Base-by-base conservation (phyloP, 2,797 vertebrate genomes). In the Gallirallus australis region DNA sequence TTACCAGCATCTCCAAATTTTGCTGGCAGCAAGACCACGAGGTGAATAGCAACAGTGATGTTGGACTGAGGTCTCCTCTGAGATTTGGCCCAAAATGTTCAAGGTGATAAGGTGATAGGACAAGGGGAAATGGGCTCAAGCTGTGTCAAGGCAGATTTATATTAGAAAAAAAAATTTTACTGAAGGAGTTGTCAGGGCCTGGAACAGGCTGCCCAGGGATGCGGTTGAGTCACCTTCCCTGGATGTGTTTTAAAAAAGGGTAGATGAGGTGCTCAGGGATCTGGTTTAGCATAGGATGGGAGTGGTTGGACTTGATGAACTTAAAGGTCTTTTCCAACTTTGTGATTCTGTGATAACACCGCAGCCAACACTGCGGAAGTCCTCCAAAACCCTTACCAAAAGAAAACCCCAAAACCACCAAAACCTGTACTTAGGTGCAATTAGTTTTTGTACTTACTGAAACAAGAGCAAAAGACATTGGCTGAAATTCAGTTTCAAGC, bases 401-500 rank as follows among this genome's bases (percentile, higher is more conserved):
- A 82, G 24, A 90, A 90, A n/a, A 6, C 42, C 42, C 42, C 42
- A 3, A 45, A 45, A 8, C 42, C 42, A 4, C 2, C 5, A 59
- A 47, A 40, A 56, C 8, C 88, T 20, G 56, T 8, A 66, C 7
- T 82, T 66, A 33, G 39, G 83, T 20, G 52, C 23, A 87, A 93
- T 84, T 90, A 78, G 57, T 48, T 94, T 96, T 48, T 70, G n/a
- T 25, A 48, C n/a, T 68, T 73, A 90, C 82, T 97, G 91, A 79
- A 92, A 60, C n/a, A 48, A 95, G 77, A 97, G 93, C 87, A 97
- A 20, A 73, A 97, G 92, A 30, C 84, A 59, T 16, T 35, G 93
- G 84, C 93, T 95, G 94, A 96, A 97, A 94, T 92, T 91, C 85
- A 60, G 83, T 86, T 97, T 97, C 93, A 91, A 93, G 96, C 79